These are phyloP conservation scores for Actinia equina DNA, from an alignment of 64 coral and sea anemone species.

Conservation along the genomic window DNA sequence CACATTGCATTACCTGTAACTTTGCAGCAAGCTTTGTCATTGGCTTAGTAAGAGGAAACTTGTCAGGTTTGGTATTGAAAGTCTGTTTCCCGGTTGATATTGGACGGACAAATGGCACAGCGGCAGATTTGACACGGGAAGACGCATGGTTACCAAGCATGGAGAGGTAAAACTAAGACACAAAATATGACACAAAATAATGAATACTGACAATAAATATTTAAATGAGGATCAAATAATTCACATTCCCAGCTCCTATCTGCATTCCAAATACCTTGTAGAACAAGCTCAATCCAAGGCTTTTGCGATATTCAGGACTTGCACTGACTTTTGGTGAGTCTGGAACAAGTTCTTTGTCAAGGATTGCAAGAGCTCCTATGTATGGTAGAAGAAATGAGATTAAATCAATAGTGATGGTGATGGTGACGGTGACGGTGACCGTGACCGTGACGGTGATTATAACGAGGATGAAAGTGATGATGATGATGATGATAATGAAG, in stretches of 20 bases:
- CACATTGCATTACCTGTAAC: conserved; percentile 52
- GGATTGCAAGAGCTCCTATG: conserved; percentile 54
- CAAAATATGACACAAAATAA: neutral
- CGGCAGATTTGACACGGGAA: conserved; percentile 67
- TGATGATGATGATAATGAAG: too few relatives aligned
- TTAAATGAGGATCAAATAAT: neutral
- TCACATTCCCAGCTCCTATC: neutral
- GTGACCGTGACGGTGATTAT: neutral
- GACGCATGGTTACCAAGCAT: conserved; percentile 76
- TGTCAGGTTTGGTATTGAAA: conserved; percentile 44
- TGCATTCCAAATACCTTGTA: conserved; percentile 57
- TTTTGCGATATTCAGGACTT: conserved; percentile 74
- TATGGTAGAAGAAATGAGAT: neutral
- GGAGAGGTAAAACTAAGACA: conserved; percentile 68
- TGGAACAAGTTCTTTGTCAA: conserved; percentile 60
- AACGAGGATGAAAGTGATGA: neutral
- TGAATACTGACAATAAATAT: too few relatives aligned
- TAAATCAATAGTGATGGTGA: neutral
- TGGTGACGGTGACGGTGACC: neutral
- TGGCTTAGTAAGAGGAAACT: conserved; percentile 85
- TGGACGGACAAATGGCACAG: conserved; percentile 53
- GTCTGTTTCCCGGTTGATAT: conserved; percentile 74
- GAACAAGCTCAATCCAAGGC: conserved; percentile 71
- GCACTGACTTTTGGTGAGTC: conserved; percentile 49
- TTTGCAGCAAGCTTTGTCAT: conserved; percentile 91